A percentile compares a stretch with the other conserved stretches of the same genome.
phyloP scores from a whole-genome alignment of 2,888 invertebrate genomes.

The Harpalus rubripes region DNA sequence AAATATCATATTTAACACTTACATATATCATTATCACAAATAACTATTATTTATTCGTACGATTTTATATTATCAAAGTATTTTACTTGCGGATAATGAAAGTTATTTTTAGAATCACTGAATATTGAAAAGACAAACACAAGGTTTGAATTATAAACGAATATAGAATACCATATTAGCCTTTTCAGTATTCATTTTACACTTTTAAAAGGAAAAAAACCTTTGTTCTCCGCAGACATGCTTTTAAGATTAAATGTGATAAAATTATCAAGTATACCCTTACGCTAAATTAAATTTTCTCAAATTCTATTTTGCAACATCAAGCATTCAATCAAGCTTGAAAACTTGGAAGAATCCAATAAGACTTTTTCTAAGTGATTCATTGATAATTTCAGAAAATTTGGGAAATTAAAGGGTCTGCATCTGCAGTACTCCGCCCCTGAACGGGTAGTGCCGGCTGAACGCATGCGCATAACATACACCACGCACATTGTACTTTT shows the following conservation, averaged over 20 bases:
- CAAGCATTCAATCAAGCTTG: background rate
- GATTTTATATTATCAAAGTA: too few species aligned
- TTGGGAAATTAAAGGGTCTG: background rate
- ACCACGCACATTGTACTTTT: conserved; percentile 32
- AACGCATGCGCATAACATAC: conserved; percentile 29
- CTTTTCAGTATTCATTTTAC: background rate
- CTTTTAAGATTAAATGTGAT: background rate
- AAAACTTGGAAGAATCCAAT: background rate
- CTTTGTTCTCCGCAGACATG: background rate
- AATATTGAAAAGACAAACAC: background rate
- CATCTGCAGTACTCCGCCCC: background rate
- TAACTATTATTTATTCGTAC: too few species aligned
- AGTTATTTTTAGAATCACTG: background rate
- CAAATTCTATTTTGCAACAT: background rate
- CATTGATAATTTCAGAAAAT: background rate
- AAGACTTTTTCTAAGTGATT: background rate
- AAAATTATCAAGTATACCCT: background rate
- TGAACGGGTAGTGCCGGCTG: background rate
- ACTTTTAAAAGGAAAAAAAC: background rate
- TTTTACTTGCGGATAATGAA: background rate
- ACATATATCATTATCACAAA: too few species aligned
- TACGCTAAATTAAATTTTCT: background rate
- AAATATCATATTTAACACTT: too few species aligned
- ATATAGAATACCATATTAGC: background rate
- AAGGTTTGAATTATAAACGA: background rate